These are phyloP conservation scores for Cotesia glomerata DNA, from an alignment of 1,140 invertebrate species.

Conservation along the genomic window DNA sequence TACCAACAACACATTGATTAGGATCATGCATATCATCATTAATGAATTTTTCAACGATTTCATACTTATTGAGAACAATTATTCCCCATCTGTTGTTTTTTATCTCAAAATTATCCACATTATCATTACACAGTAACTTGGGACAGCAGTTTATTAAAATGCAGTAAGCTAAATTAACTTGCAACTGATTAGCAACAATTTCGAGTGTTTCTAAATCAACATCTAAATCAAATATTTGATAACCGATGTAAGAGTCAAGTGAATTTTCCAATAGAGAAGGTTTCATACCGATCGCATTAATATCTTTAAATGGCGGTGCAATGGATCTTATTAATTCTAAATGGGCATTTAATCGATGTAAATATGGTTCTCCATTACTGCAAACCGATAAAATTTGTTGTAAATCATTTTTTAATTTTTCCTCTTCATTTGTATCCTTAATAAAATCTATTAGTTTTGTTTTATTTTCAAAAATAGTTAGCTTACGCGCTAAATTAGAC, in stretches of 20 bases:
- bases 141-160: slow-evolving; percentile 67
- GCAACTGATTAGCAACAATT: slow-evolving; percentile 61
- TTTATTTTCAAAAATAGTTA: slow-evolving; percentile 23
- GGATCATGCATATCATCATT: slow-evolving; percentile 38
- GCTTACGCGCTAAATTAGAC: slow-evolving; percentile 35
- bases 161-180: slow-evolving; percentile 68
- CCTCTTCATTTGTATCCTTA: not conserved
- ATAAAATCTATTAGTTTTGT: slow-evolving; percentile 18
- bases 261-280: slow-evolving; percentile 45
- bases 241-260: slow-evolving; percentile 58
- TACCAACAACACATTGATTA: slow-evolving; percentile 48
- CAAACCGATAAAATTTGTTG: slow-evolving; percentile 37
- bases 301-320: slow-evolving; percentile 37
- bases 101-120: slow-evolving; percentile 37
- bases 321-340: slow-evolving; percentile 44
- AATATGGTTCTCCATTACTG: slow-evolving; percentile 40
- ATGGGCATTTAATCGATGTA: slow-evolving; percentile 44
- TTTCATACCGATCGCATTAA: slow-evolving; percentile 24
- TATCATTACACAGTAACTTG: slow-evolving; percentile 47
- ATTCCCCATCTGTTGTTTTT: slow-evolving; percentile 45
- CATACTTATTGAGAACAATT: slow-evolving; percentile 47
- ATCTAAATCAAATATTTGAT: slow-evolving; percentile 66
- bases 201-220: slow-evolving; percentile 66
- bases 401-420: slow-evolving; percentile 33
- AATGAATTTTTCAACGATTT: slow-evolving; percentile 26